Conservation (phyloP, 1,140 invertebrate genomes). For the Pentalonia nigronervosa region DNA sequence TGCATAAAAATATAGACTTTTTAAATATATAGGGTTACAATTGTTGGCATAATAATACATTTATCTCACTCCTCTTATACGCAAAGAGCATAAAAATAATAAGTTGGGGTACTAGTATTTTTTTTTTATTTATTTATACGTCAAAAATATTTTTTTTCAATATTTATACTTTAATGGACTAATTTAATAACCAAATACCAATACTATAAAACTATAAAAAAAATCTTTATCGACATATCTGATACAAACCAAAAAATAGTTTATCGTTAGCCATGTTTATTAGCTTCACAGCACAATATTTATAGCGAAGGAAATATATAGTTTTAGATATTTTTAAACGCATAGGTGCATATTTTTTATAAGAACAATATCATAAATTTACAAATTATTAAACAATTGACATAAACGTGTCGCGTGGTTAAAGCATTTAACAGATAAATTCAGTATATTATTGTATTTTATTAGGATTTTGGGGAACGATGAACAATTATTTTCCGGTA, state of each 20-base stretch:
- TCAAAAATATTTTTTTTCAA: background rate
- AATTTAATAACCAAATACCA: background rate
- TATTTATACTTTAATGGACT: background rate
- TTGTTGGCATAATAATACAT: background rate
- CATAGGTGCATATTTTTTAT: background rate
- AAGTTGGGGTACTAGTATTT: background rate
- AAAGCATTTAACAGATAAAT: background rate
- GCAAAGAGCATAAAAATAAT: background rate
- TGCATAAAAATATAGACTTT: background rate
- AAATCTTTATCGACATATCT: background rate
- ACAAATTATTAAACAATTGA: background rate
- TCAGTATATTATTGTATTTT: background rate
- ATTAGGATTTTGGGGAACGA: background rate
- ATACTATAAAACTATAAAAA: background rate
- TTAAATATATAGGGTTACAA: background rate
- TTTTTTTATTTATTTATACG: background rate
- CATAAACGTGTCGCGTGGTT: background rate
- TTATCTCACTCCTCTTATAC: background rate
- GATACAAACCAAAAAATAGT: background rate
- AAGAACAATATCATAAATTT: background rate
- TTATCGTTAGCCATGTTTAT: background rate
- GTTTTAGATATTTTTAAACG: background rate
- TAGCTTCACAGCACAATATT: background rate
- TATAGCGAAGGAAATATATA: background rate
- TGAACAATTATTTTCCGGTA: background rate